Evolutionary conservation across 2,797 vertebrate species (phyloP), one percentile per base, ranked within the genome.

Genomic region (Todus mexicanus): DNA sequence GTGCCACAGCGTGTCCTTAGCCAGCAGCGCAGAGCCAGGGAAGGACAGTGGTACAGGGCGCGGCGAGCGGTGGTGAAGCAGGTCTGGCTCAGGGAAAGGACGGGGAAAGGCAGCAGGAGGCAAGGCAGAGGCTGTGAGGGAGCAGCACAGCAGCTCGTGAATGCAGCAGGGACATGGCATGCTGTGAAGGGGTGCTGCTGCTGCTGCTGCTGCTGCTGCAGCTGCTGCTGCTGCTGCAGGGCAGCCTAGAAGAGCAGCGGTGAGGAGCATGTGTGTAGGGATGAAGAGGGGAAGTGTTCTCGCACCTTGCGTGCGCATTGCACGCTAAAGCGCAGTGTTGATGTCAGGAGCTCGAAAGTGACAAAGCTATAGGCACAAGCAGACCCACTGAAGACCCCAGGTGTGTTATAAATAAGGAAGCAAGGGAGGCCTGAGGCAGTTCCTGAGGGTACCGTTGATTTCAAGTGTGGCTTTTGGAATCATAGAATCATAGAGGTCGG

Each of bases 161-260:
- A 15, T 11, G 63, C 50, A 6, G 45, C 1, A 11, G 43, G 23
- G 48, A 19, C 14, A 2, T 0, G n/a, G 54, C 69, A 17, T 0
- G 9, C 29, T 27, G 63, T 7, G 6, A 60, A 56, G 60, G 27
- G n/a, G n/a, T n/a, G n/a, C n/a, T n/a, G n/a, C n/a, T n/a, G n/a
- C n/a, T n/a, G n/a, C n/a, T n/a, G n/a, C n/a, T n/a, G n/a, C n/a
- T n/a, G n/a, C n/a, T n/a, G n/a, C n/a, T n/a, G n/a, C n/a, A n/a
- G n/a, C n/a, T n/a, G n/a, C n/a, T n/a, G 61, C 29, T 26, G 63
- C 56, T 57, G 51, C 51, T 61, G 53, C 59, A 27, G 20, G 38
- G 84, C 66, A 65, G 73, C 29, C 51, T n/a, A 26, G 14, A 14
- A 12, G 8, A 61, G 51, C 33, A 22, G 74, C 1, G 5, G 25